phyloP scores from a whole-genome alignment of 2,888 invertebrate species.

The Sarcophaga carnaria region DNA sequence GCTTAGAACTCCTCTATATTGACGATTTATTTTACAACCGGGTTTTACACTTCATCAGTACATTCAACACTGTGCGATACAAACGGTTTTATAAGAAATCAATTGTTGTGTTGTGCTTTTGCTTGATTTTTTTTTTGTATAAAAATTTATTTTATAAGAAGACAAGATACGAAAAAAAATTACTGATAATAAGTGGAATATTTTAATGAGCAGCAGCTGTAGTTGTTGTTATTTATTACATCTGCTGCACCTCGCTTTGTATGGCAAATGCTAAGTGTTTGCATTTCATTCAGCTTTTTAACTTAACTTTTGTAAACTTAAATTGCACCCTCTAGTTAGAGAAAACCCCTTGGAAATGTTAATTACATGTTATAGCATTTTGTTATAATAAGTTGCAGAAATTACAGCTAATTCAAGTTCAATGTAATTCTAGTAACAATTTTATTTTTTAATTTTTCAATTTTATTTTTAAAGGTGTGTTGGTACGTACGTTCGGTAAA shows the following conservation, averaged over 20 bases:
- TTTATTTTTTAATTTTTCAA: not conserved
- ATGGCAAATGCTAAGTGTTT: slow-evolving; percentile 16
- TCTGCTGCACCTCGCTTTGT: not conserved
- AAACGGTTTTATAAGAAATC: not conserved
- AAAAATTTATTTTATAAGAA: slow-evolving; percentile 33
- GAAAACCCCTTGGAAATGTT: slow-evolving; percentile 63
- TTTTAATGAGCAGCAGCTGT: slow-evolving; percentile 53
- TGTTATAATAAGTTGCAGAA: slow-evolving; percentile 65
- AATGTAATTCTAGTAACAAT: slow-evolving; percentile 60
- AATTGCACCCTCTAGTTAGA: slow-evolving; percentile 42
- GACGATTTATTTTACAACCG: slow-evolving; percentile 44
- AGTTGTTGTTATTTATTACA: slow-evolving; percentile 4
- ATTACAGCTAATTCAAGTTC: slow-evolving; percentile 68
- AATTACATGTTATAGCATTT: slow-evolving; percentile 62
- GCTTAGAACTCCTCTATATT: slow-evolving; percentile 20
- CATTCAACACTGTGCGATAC: not conserved
- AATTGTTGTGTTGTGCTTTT: slow-evolving; percentile 14
- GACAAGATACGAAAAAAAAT: slow-evolving; percentile 25
- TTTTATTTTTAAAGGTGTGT: slow-evolving; percentile 60
- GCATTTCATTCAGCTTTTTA: slow-evolving; percentile 22
- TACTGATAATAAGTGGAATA: slow-evolving; percentile 69
- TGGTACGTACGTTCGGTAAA: slow-evolving; percentile 47
- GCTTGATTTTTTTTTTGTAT: slow-evolving; percentile 8
- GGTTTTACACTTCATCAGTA: slow-evolving; percentile 32
- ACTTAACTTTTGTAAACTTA: slow-evolving; percentile 9